Conservation (phyloP, 2,888 invertebrate species). For the Argynnis bischoffii region DNA sequence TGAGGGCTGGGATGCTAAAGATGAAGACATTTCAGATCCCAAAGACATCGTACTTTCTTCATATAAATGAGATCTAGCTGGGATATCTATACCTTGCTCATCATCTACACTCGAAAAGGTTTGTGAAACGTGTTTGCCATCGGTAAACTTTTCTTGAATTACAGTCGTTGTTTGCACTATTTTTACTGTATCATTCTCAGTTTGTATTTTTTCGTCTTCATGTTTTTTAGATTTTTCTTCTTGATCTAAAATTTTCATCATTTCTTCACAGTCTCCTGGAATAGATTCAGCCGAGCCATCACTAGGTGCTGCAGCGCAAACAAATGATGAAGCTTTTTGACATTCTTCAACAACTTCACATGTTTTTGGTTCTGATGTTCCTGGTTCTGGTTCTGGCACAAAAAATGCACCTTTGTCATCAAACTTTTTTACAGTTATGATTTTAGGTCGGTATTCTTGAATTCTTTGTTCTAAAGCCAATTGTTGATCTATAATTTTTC, state of each 20-base stretch:
- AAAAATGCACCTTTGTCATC: conserved; percentile 78
- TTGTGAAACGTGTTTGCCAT: conserved; percentile 77
- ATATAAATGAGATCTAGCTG: conserved; percentile 58
- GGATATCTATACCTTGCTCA: conserved; percentile 76
- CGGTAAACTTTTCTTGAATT: conserved; percentile 73
- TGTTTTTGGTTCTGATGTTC: conserved; percentile 47
- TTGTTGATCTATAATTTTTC: conserved; percentile 77
- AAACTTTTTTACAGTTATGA: conserved; percentile 74
- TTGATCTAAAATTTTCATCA: conserved; percentile 81
- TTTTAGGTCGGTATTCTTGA: conserved; percentile 67
- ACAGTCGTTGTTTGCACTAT: conserved; percentile 73
- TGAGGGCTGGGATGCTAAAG: conserved; percentile 77
- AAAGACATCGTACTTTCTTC: conserved; percentile 72
- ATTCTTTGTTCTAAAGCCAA: conserved; percentile 72
- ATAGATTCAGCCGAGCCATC: conserved; percentile 78
- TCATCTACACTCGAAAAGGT: conserved; percentile 67
- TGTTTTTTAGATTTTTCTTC: conserved; percentile 69
- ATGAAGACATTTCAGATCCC: conserved; percentile 79
- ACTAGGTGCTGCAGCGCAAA: conserved; percentile 75
- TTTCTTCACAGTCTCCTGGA: conserved; percentile 83
- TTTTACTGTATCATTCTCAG: conserved; percentile 67
- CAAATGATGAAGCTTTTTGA: conserved; percentile 66
- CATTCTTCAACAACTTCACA: conserved; percentile 69
- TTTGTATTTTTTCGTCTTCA: conserved; percentile 46
- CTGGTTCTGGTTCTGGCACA: conserved; percentile 66